Base-by-base conservation (phyloP, 2,797 vertebrate species). In the Poecilia gillii region DNA sequence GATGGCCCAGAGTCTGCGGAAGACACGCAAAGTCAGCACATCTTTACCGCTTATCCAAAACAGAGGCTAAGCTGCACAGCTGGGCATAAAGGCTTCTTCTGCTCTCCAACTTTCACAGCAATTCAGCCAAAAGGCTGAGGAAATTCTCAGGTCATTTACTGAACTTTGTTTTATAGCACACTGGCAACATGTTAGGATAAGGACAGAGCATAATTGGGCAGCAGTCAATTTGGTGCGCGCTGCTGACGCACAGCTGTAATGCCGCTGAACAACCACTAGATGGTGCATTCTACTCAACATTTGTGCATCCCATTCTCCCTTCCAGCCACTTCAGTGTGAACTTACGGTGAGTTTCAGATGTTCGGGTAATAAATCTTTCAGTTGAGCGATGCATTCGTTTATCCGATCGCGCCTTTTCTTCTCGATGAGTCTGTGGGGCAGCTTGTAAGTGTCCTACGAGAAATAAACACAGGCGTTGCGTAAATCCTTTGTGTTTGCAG, bases 331-430 rank as follows among this genome's bases (percentile, higher is more conserved):
- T 28, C 68, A 14, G 76, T 33, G 3, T 43, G 64, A 87, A 91
- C 96, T 98, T 91, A 99, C 98, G 82, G 98, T 99, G 90, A 99
- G 98, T 96, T 99, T 99, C 89, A 99, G 97, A 93, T 99, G 98
- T 89, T 99, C 98, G 16, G 98, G 98, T 83, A 99, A 95, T 88
- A 99, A 95, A 94, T 99, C 98, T 94, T 99, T 99, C 81, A 99
- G 83, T 94, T 99, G 98, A 62, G 98, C 96, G 87, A 99, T 99
- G 96, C 98, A 99, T 92, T 99, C 98, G 85, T 99, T 99, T 89
- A 99, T 99, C 90, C 98, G 93, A 92, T 99, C 98, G n/a, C 98
- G 97, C 80, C 98, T 95, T 93, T 99, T 99, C 95, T 99, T 99
- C 94, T 99, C 98, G 66, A 99, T 99, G 39, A 99, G 96, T 80